phyloP scores from a whole-genome alignment of 53 echinoderm and acorn worm genomes.

The Pentamera pediparva region DNA sequence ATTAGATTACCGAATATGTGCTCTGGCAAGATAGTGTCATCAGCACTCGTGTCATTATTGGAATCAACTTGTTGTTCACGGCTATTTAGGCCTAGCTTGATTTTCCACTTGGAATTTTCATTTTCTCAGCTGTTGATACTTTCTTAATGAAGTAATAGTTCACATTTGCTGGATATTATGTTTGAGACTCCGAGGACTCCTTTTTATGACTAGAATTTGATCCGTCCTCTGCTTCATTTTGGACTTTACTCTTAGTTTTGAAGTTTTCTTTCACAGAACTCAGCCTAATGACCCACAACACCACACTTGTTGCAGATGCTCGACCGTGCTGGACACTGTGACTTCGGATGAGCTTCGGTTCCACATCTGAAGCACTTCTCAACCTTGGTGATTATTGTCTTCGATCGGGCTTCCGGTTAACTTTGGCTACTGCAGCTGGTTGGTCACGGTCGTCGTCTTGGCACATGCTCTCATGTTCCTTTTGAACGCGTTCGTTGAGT shows the following conservation, averaged over 20 bases:
- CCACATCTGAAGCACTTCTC: background rate
- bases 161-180: no score
- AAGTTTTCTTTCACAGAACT: conserved; percentile 9
- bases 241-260: background rate
- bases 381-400: background rate
- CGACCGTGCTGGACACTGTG: background rate
- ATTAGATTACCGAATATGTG: background rate
- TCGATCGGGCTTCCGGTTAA: background rate
- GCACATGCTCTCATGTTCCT: background rate
- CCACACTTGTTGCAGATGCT: background rate
- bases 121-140: background rate
- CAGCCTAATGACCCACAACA: background rate
- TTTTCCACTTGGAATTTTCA: background rate
- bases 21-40: conserved; percentile 13
- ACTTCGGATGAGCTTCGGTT: background rate
- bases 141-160: background rate
- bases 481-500: background rate
- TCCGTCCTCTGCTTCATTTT: background rate
- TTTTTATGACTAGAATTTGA: no score
- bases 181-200: no score
- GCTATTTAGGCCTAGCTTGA: background rate
- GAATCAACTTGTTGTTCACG: background rate
- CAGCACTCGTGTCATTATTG: conserved; percentile 1
- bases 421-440: background rate
- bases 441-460: background rate